phyloP scores from a whole-genome alignment of 2,797 vertebrate genomes.

The Chelidonichthys spinosus region DNA sequence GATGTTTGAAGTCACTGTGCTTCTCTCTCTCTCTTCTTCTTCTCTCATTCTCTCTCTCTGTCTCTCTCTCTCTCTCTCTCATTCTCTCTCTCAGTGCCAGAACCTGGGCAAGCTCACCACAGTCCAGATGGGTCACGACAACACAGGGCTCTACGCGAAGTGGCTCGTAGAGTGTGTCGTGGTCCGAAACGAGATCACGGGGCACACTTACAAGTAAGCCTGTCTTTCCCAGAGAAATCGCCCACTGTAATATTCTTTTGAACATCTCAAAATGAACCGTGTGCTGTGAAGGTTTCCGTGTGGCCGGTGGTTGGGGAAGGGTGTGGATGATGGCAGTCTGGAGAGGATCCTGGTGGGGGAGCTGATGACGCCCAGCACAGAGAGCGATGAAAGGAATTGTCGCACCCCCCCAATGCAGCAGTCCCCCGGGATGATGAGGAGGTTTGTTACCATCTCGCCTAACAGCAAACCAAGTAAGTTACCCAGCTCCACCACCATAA shows the following conservation, averaged over 20 bases:
- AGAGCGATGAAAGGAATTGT: slow-evolving; percentile 94
- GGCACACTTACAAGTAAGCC: slow-evolving; percentile 97
- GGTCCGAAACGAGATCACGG: slow-evolving; percentile 98
- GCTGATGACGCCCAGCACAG: slow-evolving; percentile 89
- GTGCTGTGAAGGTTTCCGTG: slow-evolving; percentile 91
- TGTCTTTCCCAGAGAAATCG: not conserved
- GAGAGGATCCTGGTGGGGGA: slow-evolving; percentile 98
- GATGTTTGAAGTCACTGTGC: no score
- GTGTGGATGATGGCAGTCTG: slow-evolving; percentile 97
- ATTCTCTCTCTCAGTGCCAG: slow-evolving; percentile 88
- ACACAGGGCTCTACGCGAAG: slow-evolving; percentile 97
- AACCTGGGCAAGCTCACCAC: slow-evolving; percentile 99
- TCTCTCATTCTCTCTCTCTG: no score
- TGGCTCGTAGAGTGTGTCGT: slow-evolving; percentile 98
- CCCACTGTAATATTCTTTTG: not conserved
- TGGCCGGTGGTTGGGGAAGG: slow-evolving; percentile 97
- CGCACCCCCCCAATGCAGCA: slow-evolving; percentile 97
- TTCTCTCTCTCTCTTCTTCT: no score
- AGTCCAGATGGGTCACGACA: slow-evolving; percentile 98
- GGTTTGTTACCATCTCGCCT: slow-evolving; percentile 97
- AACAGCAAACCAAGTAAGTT: slow-evolving; percentile 97
- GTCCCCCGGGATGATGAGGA: slow-evolving; percentile 97
- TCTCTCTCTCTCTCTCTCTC: slow-evolving; percentile 14
- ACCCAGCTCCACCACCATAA: not conserved
- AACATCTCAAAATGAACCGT: not conserved